These are phyloP conservation scores for Melinaea menophilus DNA, from an alignment of 2,888 invertebrate genomes.

Conservation along the genomic window DNA sequence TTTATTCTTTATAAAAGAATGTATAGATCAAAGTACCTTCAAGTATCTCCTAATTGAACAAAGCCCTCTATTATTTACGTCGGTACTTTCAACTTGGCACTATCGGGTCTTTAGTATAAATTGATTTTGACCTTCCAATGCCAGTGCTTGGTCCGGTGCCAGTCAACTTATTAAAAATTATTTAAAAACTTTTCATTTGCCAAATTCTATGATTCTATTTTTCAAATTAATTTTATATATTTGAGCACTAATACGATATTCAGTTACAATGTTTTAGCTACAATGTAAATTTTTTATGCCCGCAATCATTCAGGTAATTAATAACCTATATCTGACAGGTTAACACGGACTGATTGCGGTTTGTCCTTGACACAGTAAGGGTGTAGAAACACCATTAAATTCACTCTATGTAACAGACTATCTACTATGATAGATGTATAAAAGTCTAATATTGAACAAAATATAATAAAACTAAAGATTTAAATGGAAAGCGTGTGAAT, in stretches of 20 bases:
- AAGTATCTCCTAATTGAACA: constrained; percentile 29
- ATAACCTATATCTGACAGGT: constrained; percentile 4
- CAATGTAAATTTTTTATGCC: not conserved
- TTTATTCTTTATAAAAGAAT: constrained; percentile 1
- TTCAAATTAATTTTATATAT: constrained; percentile 3
- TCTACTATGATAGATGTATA: not conserved
- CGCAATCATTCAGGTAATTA: constrained; percentile 4
- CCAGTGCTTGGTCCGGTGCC: constrained; percentile 31
- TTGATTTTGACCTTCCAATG: constrained; percentile 26
- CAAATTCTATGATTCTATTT: constrained; percentile 2
- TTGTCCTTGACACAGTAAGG: constrained; percentile 5
- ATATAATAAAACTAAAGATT: too few relatives aligned
- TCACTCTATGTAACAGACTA: not conserved
- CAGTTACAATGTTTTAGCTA: too few relatives aligned
- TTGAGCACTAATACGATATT: too few relatives aligned
- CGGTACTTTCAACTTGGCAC: constrained; percentile 33
- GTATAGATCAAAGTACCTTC: constrained; percentile 11
- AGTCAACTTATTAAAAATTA: constrained; percentile 28
- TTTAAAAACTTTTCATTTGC: constrained; percentile 15
- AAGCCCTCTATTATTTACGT: constrained; percentile 25
- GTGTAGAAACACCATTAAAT: not conserved
- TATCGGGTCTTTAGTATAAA: constrained; percentile 28
- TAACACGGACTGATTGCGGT: not conserved
- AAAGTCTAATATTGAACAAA: not conserved
- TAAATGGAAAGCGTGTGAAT: too few relatives aligned